Conservation (phyloP, 2,888 invertebrate genomes). For the Chrysolina haemoptera region DNA sequence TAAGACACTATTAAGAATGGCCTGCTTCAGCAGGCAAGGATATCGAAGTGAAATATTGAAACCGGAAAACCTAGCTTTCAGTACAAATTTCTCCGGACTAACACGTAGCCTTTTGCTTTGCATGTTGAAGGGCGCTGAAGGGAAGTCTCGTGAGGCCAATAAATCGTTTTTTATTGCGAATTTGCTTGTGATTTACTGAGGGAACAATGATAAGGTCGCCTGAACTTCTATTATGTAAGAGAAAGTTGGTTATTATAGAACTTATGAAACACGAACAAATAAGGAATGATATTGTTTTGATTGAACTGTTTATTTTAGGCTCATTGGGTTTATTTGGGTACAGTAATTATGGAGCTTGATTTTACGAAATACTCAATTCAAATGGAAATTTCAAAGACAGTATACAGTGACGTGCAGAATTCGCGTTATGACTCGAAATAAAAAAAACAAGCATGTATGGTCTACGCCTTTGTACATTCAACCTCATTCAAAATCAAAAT, state of each 20-base stretch:
- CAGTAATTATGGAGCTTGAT: background rate
- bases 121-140: conserved; percentile 15
- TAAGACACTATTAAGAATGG: too few species aligned
- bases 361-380: too few species aligned
- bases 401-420: too few species aligned
- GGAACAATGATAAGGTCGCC: conserved; percentile 45
- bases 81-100: background rate
- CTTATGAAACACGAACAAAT: conserved; percentile 31
- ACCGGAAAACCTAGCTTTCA: too few species aligned
- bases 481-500: too few species aligned
- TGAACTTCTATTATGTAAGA: conserved; percentile 37
- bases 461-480: too few species aligned
- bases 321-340: too few species aligned
- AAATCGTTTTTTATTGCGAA: conserved; percentile 45
- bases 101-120: conserved; percentile 4
- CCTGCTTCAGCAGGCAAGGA: too few species aligned
- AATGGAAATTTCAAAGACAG: too few species aligned
- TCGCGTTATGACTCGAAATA: too few species aligned
- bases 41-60: too few species aligned
- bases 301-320: background rate
- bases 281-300: background rate
- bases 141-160: conserved; percentile 42
- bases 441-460: too few species aligned
- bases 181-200: conserved; percentile 41
- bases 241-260: conserved; percentile 40